These are phyloP conservation scores for Cryptoprocta ferox DNA, from an alignment of 2,797 vertebrate species.

Conservation along the genomic window DNA sequence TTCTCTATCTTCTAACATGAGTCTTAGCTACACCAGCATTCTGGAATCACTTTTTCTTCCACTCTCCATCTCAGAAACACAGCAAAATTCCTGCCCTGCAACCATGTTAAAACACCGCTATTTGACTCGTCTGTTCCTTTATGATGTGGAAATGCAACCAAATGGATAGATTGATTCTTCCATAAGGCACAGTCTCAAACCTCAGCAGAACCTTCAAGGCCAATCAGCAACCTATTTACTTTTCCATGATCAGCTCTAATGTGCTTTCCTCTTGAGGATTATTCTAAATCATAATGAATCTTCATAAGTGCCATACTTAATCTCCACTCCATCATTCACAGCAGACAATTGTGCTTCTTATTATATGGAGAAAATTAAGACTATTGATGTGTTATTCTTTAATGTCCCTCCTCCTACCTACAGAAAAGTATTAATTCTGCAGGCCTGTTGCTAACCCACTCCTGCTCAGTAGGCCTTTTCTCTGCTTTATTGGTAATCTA, in stretches of 20 bases:
- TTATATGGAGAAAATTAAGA: neutral
- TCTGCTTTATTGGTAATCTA: neutral
- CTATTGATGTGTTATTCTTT: constrained; percentile 1
- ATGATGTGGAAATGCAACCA: neutral
- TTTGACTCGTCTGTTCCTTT: neutral
- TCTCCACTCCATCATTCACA: neutral
- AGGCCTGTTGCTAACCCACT: neutral
- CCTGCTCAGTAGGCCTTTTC: neutral
- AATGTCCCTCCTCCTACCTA: neutral
- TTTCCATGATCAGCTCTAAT: neutral
- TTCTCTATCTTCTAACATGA: neutral
- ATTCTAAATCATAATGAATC: neutral
- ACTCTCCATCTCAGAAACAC: too few relatives aligned
- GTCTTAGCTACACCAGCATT: neutral
- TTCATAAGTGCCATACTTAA: neutral
- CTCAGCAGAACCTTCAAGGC: neutral
- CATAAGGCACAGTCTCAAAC: neutral
- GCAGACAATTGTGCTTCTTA: neutral
- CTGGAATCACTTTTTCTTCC: neutral
- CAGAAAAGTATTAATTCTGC: neutral
- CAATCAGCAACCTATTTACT: neutral
- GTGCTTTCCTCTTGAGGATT: neutral
- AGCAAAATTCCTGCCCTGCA: neutral
- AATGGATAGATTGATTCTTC: neutral
- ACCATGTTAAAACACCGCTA: neutral